A percentile compares a stretch with the other conserved stretches of the same genome.
phyloP scores from a whole-genome alignment of 1,140 invertebrate species.

The Drosophila kepulauana region DNA sequence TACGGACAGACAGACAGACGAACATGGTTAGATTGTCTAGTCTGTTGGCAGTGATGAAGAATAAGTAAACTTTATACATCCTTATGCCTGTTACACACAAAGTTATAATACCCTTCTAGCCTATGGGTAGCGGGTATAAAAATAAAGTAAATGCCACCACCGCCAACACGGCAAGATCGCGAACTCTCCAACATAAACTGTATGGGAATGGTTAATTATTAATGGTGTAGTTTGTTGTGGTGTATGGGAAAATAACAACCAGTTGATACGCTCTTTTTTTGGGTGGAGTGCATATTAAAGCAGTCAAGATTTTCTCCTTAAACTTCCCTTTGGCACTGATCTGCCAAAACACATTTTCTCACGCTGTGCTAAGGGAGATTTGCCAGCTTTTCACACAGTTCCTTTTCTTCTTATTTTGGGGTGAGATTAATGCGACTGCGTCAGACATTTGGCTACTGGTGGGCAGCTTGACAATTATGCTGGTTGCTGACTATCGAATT shows the following conservation, averaged over 20 bases:
- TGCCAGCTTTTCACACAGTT: slow-evolving; percentile 31
- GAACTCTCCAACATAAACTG: neutral
- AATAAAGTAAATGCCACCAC: slow-evolving; percentile 51
- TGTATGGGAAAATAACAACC: slow-evolving; percentile 53
- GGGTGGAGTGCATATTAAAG: slow-evolving; percentile 71
- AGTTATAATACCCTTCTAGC: too few relatives aligned
- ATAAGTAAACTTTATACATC: too few relatives aligned
- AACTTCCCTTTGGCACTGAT: neutral
- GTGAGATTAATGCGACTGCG: slow-evolving; percentile 49
- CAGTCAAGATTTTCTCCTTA: slow-evolving; percentile 65
- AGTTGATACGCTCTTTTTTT: slow-evolving; percentile 34
- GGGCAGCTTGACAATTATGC: slow-evolving; percentile 40
- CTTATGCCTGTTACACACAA: too few relatives aligned
- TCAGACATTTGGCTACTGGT: slow-evolving; percentile 65
- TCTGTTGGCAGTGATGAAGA: too few relatives aligned
- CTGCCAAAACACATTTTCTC: slow-evolving; percentile 53
- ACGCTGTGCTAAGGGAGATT: slow-evolving; percentile 50
- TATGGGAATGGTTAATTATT: slow-evolving; percentile 20
- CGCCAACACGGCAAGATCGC: slow-evolving; percentile 11
- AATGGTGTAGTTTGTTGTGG: slow-evolving; percentile 2
- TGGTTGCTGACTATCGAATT: slow-evolving; percentile 29
- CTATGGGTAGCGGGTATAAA: too few relatives aligned
- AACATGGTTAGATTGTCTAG: too few relatives aligned
- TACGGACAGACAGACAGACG: too few relatives aligned
- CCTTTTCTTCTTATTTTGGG: neutral